A percentile compares a stretch with the other conserved stretches of the same genome.
Evolutionary conservation across 2,113 vertebrate species (phyloP).

Genomic region (Eulacestoma nigropectus): DNA sequence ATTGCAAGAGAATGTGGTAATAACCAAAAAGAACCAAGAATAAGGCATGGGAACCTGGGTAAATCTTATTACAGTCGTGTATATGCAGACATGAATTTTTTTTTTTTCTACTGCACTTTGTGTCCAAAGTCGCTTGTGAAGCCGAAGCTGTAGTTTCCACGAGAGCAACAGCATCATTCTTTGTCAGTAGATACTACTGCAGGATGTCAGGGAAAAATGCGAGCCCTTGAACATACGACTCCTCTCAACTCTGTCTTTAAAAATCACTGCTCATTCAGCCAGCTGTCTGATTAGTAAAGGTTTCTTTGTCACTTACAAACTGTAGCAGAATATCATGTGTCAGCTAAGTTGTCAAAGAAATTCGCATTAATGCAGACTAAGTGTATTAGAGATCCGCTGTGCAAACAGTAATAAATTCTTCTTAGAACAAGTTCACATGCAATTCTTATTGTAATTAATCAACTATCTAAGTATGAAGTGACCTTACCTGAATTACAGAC

Average conservation of each 20-base stretch:
- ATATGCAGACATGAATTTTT: not conserved
- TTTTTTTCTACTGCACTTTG: not conserved
- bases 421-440: not conserved
- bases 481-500: not conserved
- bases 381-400: not conserved
- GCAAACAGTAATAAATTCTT: slow-evolving; percentile 13
- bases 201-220: not conserved
- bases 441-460: not conserved
- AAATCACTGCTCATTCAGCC: not conserved
- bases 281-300: slow-evolving; percentile 14
- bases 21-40: not conserved
- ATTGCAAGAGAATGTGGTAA: not conserved
- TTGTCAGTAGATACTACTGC: not conserved
- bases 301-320: slow-evolving; percentile 20
- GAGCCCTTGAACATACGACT: not conserved
- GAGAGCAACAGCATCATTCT: not conserved
- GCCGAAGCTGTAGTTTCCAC: not conserved
- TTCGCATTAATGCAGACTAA: slow-evolving; percentile 22
- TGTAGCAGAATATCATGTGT: not conserved
- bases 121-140: not conserved
- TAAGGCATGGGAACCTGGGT: not conserved
- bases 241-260: not conserved
- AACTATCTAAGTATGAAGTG: not conserved
- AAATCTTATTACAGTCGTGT: not conserved
- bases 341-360: slow-evolving; percentile 11